Evolutionary conservation across 2,797 vertebrate genomes (phyloP), one percentile per base, ranked within the genome.

Genomic region (Spatula versicolor): DNA sequence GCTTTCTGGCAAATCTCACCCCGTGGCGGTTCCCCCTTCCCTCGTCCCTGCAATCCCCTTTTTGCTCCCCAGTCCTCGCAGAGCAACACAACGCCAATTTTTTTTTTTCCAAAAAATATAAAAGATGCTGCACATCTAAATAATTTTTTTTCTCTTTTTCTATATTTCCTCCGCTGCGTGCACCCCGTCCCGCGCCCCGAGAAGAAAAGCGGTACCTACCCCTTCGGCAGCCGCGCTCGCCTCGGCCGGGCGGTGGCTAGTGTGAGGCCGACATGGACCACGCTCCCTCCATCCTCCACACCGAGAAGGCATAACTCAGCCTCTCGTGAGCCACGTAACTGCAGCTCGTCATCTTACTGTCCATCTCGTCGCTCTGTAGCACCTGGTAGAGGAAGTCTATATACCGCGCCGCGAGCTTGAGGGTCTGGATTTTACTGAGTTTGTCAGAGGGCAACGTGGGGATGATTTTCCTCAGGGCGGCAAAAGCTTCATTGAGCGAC

Each of bases 311-410:
- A 97, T 99, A 99, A 98, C 99, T 99, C 97, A 99, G 98, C 96
- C 99, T 98, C 97, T 99, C 99, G 9, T 99, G 99, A 94, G 99
- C 99, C 98, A 99, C 99, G 97, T 99, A 99, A 97, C 99, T 99
- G 97, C 99, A 99, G 97, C 99, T 99, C 96, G 99, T 98, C 99
- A 99, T 98, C 97, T 99, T 99, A 98, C 98, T 98, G 98, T 99
- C 99, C 99, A 99, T 98, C 98, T 99, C 99, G 97, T 99, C 99
- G 97, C 99, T 99, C 98, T 99, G 99, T 97, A 99, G 98, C 91
- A 99, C 99, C 98, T 99, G 99, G 98, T 97, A 99, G 95, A 99
- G 99, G 98, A 99, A 99, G 98, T 99, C 99, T 98, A 99, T 99
- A 98, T 99, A 99, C 97, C 99, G 98, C 22, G 99, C 98, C 7